phyloP scores from a whole-genome alignment of 2,113 vertebrate genomes.

The Macquaria australasica region DNA sequence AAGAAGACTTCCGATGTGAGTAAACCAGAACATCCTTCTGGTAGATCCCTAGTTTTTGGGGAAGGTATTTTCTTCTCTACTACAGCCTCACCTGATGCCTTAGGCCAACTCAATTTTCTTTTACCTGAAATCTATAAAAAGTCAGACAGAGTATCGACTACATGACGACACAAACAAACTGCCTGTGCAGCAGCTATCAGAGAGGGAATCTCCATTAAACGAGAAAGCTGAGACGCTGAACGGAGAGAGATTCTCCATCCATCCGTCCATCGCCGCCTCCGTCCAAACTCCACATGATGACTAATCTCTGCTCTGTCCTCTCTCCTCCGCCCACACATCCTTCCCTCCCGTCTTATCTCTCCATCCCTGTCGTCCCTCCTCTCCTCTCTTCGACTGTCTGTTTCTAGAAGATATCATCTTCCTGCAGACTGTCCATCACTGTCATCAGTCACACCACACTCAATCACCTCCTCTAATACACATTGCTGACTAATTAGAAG shows the following conservation, averaged over 20 bases:
- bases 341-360: not conserved
- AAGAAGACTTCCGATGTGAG: not conserved
- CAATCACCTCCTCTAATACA: not conserved
- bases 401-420: conserved; percentile 6
- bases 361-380: not conserved
- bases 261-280: not conserved
- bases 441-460: not conserved
- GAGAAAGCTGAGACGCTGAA: not conserved
- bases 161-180: conserved; percentile 12
- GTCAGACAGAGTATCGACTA: not conserved
- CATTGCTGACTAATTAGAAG: not conserved
- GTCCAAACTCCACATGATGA: conserved; percentile 53
- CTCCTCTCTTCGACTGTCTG: not conserved
- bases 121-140: conserved; percentile 20
- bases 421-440: conserved; percentile 18
- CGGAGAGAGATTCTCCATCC: conserved; percentile 18
- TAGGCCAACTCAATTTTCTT: not conserved
- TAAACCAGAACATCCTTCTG: not conserved
- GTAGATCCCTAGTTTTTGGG: not conserved
- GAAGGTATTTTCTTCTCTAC: not conserved
- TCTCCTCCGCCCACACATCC: conserved; percentile 44
- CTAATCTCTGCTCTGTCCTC: conserved; percentile 48
- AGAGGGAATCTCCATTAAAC: conserved; percentile 37
- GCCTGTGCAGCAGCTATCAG: conserved; percentile 22
- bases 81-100: not conserved